Evolutionary conservation across 2,113 vertebrate genomes (phyloP), one percentile per base, ranked within the genome.

Genomic region (Chaetodon auriga): DNA sequence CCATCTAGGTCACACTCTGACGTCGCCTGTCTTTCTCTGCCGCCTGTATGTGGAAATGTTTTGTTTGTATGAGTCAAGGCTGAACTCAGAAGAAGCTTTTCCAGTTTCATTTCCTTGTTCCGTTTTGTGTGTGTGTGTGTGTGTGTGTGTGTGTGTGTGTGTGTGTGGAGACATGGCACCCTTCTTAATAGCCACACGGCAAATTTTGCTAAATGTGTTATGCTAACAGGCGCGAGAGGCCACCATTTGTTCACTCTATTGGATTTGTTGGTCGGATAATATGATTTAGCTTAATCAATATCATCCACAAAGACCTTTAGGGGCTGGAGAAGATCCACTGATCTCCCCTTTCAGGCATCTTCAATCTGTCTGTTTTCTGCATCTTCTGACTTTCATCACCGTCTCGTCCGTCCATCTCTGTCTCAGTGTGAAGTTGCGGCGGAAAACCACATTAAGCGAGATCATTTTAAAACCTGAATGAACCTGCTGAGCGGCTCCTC

Each of bases 231-330:
- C 60, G 81, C 90, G 88, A 82, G 87, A 92, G 93, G 87, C 88
- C 64, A 23, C 69, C 43, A 87, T 94, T 92, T 93, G 89, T 92
- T 90, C 43, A 10, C 89, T 90, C 86, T 94, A 95, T 95, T 95
- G 91, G 83, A 93, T 96, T 95, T 95, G 87, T 89, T 66, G 92
- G 95, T 94, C 88, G 89, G 91, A 92, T 95, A 95, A 96, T 95
- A 90, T 88, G 84, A 95, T 95, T 95, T 92, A 84, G 57, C 61
- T 90, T 93, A 90, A 95, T 95, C 95, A 93, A 95, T 95, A 95
- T 87, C 71, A 78, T 92, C 91, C 92, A 89, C 92, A 89, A 88
- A 92, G 92, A 94, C 94, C 94, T 95, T 90, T 92, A 91, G 88
- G 90, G 90, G 65, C 88, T 82, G 84, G 75, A 84, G 82, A 74